Conservation (phyloP, 2,797 vertebrate genomes). For the Ataeniobius toweri region DNA sequence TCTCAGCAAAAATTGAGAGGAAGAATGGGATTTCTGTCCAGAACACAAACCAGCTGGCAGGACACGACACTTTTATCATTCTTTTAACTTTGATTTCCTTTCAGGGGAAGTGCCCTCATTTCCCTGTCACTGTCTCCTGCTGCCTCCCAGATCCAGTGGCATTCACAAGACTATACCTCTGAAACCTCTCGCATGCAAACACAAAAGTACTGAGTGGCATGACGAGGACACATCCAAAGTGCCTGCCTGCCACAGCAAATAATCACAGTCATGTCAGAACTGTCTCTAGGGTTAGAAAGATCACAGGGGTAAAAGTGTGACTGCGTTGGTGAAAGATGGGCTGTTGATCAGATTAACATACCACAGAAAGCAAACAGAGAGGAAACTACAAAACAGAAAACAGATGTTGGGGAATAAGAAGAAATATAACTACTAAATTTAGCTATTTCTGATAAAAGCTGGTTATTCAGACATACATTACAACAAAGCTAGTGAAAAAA, state of each 20-base stretch:
- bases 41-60: constrained; percentile 85
- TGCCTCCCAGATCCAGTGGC: constrained; percentile 37
- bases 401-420: constrained; percentile 56
- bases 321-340: constrained; percentile 49
- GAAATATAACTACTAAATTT: constrained; percentile 67
- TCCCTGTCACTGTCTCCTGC: constrained; percentile 43
- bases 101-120: constrained; percentile 72
- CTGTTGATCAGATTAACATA: constrained; percentile 49
- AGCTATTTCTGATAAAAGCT: constrained; percentile 24
- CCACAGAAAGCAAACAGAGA: constrained; percentile 26
- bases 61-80: constrained; percentile 82
- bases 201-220: constrained; percentile 21
- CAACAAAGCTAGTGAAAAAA: constrained; percentile 49
- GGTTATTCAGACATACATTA: constrained; percentile 37
- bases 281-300: constrained; percentile 31
- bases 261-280: constrained; percentile 40
- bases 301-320: constrained; percentile 55
- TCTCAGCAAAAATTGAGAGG: constrained; percentile 82
- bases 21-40: constrained; percentile 81
- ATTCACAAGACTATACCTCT: constrained; percentile 28
- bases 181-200: constrained; percentile 30
- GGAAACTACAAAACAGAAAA: constrained; percentile 41
- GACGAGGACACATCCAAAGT: constrained; percentile 41
- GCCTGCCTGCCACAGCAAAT: constrained; percentile 32
- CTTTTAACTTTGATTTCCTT: constrained; percentile 84